Evolutionary conservation across 2,113 vertebrate genomes (phyloP).

Genomic region (Monopterus albus): DNA sequence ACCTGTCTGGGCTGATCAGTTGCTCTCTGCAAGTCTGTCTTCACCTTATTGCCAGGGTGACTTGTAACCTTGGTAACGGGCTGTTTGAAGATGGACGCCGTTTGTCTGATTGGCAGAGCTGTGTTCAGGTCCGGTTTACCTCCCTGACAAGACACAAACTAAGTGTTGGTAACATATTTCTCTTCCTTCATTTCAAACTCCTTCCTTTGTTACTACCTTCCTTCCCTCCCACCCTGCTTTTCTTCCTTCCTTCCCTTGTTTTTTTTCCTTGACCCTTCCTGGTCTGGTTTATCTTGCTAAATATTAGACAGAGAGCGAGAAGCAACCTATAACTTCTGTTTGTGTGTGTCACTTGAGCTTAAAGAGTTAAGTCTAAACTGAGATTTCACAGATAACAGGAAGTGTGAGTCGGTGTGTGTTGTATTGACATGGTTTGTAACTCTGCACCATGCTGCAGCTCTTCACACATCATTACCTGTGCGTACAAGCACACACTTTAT

Average conservation of each 20-base stretch:
- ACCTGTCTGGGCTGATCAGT: conserved; percentile 89
- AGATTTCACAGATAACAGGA: conserved; percentile 22
- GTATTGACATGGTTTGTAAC: conserved; percentile 4
- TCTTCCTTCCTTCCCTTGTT: neutral
- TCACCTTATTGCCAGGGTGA: conserved; percentile 91
- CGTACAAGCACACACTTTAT: neutral
- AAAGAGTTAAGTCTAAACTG: conserved; percentile 5
- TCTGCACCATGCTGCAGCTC: conserved; percentile 4
- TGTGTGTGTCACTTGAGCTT: neutral
- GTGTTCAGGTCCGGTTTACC: conserved; percentile 91
- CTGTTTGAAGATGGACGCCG: conserved; percentile 93
- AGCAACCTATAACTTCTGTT: neutral
- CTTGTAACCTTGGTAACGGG: conserved; percentile 93
- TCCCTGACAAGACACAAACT: conserved; percentile 52
- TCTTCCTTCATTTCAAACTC: neutral
- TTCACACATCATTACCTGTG: conserved; percentile 40
- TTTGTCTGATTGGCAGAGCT: conserved; percentile 90
- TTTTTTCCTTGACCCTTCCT: neutral
- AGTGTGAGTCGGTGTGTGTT: neutral
- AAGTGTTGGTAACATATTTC: neutral
- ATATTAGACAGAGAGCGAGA: neutral
- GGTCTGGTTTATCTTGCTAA: neutral
- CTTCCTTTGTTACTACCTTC: neutral
- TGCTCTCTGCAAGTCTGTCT: conserved; percentile 86
- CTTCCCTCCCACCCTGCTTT: neutral